Percentiles rank a stretch among this genome's conserved stretches.
Conservation (phyloP, 2,888 invertebrate species). For the Danaus chrysippus region DNA sequence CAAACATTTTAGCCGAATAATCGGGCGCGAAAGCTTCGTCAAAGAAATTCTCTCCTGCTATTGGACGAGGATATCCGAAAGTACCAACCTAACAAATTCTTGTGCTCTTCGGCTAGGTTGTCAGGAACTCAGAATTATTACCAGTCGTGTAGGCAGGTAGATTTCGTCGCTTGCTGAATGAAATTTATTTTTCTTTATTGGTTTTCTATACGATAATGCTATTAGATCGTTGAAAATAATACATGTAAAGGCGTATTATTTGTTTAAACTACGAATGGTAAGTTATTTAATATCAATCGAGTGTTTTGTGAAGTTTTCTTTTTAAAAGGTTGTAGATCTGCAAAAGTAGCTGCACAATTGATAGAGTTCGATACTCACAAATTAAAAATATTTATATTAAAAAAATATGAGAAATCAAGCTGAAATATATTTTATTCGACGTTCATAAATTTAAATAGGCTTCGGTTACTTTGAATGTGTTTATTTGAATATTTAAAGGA, state of each 20-base stretch:
- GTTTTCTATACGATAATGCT: constrained; percentile 53
- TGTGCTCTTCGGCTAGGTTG: constrained; percentile 68
- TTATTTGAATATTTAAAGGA: constrained; percentile 25
- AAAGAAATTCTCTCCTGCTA: constrained; percentile 46
- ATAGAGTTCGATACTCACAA: constrained; percentile 67
- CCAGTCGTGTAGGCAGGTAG: constrained; percentile 75
- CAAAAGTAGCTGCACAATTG: constrained; percentile 75
- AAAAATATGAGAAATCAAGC: constrained; percentile 22
- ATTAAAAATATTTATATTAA: constrained; percentile 53
- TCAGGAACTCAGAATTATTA: constrained; percentile 72
- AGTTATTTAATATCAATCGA: constrained; percentile 50
- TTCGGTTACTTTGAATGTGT: constrained; percentile 26
- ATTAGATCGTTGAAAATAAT: constrained; percentile 50
- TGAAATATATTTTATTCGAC: constrained; percentile 17
- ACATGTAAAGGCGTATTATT: constrained; percentile 43
- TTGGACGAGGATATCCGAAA: constrained; percentile 56
- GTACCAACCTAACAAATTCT: constrained; percentile 61
- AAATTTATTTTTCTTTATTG: constrained; percentile 70
- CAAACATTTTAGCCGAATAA: constrained; percentile 58
- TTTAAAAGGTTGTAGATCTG: constrained; percentile 71
- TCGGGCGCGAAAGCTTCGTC: constrained; percentile 73
- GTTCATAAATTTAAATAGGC: constrained; percentile 17
- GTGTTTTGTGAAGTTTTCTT: constrained; percentile 72
- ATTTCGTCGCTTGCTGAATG: constrained; percentile 63
- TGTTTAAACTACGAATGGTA: constrained; percentile 47